Evolutionary conservation across 2,113 vertebrate genomes (phyloP).

Genomic region (Oryzias celebensis): DNA sequence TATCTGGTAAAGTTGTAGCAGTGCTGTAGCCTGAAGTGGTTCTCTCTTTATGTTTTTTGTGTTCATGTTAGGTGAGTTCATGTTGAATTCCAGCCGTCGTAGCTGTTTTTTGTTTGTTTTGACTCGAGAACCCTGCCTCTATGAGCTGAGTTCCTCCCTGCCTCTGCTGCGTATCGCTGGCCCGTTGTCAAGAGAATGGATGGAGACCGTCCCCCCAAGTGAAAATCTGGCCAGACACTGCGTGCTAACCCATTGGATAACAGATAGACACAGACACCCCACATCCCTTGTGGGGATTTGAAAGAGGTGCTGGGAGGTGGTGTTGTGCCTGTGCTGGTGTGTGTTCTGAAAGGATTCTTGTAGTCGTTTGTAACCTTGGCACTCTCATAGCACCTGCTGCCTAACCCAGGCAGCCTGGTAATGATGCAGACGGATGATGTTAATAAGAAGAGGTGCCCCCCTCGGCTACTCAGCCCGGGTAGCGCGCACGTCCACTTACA

Average conservation of each 20-base stretch:
- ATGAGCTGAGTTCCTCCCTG: constrained; percentile 51
- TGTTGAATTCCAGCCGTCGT: too few species aligned
- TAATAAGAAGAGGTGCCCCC: constrained; percentile 92
- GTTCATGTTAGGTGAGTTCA: too few species aligned
- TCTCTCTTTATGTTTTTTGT: too few species aligned
- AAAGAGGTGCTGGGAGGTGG: constrained; percentile 72
- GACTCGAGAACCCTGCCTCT: constrained; percentile 72
- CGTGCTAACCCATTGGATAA: constrained; percentile 91
- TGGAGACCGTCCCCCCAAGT: constrained; percentile 86
- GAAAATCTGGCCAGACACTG: constrained; percentile 89
- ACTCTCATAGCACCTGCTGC: constrained; percentile 86
- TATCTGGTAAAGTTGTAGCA: too few species aligned
- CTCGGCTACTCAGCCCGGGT: constrained; percentile 80
- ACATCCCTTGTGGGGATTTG: constrained; percentile 92
- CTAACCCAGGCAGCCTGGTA: constrained; percentile 91
- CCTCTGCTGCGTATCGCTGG: constrained; percentile 71
- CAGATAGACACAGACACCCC: constrained; percentile 86
- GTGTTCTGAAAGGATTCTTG: constrained; percentile 75
- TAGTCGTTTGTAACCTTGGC: constrained; percentile 92
- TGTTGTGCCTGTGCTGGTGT: constrained; percentile 24
- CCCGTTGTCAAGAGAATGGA: constrained; percentile 94
- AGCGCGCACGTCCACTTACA: constrained; percentile 47
- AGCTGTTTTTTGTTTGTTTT: constrained; percentile 12
- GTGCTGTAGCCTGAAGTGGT: too few species aligned
- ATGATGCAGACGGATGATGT: constrained; percentile 97